Percentiles rank a stretch among this genome's conserved stretches.
Evolutionary conservation across 2,888 invertebrate species (phyloP).

Genomic region (Eucera pruinosa): DNA sequence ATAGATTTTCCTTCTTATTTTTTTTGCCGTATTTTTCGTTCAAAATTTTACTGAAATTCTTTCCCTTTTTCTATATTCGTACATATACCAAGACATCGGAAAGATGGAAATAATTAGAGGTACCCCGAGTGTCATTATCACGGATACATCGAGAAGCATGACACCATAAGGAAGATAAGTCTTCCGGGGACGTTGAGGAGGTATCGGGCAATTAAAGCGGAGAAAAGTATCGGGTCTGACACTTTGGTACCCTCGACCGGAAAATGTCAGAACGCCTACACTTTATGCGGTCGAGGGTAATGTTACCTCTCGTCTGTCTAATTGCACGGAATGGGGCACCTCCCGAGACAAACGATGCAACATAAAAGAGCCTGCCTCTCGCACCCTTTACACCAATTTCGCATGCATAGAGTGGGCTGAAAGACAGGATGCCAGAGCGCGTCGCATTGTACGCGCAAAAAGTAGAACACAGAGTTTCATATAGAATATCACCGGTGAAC

Average conservation of each 20-base stretch:
- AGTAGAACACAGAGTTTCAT: constrained; percentile 27
- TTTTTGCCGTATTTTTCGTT: too few relatives aligned
- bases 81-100: too few relatives aligned
- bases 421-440: constrained; percentile 33
- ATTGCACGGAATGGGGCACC: constrained; percentile 76
- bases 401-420: constrained; percentile 22
- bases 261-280: constrained; percentile 53
- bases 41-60: too few relatives aligned
- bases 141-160: neutral
- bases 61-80: too few relatives aligned
- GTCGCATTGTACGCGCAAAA: constrained; percentile 30
- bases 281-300: constrained; percentile 52
- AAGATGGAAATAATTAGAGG: neutral
- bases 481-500: neutral
- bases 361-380: constrained; percentile 55
- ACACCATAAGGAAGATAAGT: constrained; percentile 5
- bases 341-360: constrained; percentile 65
- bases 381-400: constrained; percentile 49
- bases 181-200: constrained; percentile 13
- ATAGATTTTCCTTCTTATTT: too few relatives aligned
- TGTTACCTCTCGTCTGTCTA: constrained; percentile 67
- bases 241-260: constrained; percentile 47
- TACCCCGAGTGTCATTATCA: neutral
- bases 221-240: constrained; percentile 50
- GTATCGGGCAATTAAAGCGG: constrained; percentile 50